Base-by-base conservation (phyloP, 2,888 invertebrate species). In the Cancer borealis region DNA sequence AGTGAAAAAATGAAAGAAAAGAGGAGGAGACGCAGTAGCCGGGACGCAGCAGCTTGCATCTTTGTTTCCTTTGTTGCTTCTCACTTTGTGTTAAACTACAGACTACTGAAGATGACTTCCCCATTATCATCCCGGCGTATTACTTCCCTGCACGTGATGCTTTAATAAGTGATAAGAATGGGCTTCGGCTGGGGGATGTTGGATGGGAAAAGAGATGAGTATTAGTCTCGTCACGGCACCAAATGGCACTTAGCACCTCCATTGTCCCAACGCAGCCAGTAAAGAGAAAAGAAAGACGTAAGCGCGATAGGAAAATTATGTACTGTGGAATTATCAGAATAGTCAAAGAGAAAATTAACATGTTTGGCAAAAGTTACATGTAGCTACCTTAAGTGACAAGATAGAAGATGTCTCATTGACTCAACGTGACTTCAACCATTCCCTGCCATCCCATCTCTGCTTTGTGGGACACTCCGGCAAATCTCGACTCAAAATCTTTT, bases 181-280 rank as follows among this genome's bases (percentile, higher is more conserved):
- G 30, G 30, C 79, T 84, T 12, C 21, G 79, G 39, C 39, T 84
- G 14, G 39, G 30, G 66, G n/a, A 6, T 10, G 5, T 14, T 12
- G 30, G 39, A 39, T 30, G 84, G 84, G 39, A 39, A 84, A 4
- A 30, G 30, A 39, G 84, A 39, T 39, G n/a, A 12, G 39, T 30
- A 39, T 12, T 84, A 39, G 30, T 39, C 39, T 21, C 84, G 84
- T 84, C 84, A 39, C 84, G 73, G 73, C 39, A 10, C 39, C 45
- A 73, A 91, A 91, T 73, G 91, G 91, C 45, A 91, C 39, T 73
- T 91, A 73, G 46, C 91, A 45, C 91, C 73, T 73, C 91, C 45
- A 73, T 73, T 91, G 91, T 91, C 39, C 73, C 26, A 45, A 46
- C 45, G 91, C 91, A 91, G 91, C 45, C 30, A 91, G 47, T 66